Evolutionary conservation across 2,888 invertebrate genomes (phyloP).

Genomic region (Lissonota sp.): DNA sequence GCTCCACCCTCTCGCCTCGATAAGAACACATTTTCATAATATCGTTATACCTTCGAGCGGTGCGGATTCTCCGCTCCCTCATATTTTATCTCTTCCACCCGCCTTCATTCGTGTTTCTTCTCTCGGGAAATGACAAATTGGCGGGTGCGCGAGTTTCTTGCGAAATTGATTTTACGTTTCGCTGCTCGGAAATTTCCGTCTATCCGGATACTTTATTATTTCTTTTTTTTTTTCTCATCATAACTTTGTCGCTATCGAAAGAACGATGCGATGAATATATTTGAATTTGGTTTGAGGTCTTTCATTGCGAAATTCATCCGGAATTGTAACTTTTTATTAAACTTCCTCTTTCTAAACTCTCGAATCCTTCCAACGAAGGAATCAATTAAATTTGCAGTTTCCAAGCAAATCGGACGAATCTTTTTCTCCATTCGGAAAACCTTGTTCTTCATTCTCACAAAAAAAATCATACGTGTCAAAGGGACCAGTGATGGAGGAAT

Average conservation of each 20-base stretch:
- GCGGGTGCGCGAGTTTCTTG: background rate
- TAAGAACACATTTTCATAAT: slow-evolving; percentile 57
- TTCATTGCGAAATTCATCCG: no score
- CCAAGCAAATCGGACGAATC: no score
- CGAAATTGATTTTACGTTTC: slow-evolving; percentile 46
- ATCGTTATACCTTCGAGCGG: slow-evolving; percentile 38
- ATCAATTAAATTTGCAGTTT: no score
- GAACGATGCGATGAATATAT: background rate
- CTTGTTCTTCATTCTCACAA: no score
- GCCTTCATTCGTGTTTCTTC: slow-evolving; percentile 30
- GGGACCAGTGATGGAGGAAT: no score
- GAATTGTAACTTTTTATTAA: no score
- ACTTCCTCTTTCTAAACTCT: no score
- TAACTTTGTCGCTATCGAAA: background rate
- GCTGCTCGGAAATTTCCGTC: slow-evolving; percentile 8
- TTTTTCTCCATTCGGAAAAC: no score
- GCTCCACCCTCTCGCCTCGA: slow-evolving; percentile 28
- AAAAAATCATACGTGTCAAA: no score
- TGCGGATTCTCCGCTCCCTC: slow-evolving; percentile 19
- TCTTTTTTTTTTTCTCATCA: background rate
- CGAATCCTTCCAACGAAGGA: no score
- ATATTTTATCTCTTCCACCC: slow-evolving; percentile 25
- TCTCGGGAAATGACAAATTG: slow-evolving; percentile 42
- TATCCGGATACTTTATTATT: background rate
- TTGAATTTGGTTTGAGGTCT: background rate